Percentiles rank a stretch among this genome's conserved stretches.
Evolutionary conservation across 2,113 vertebrate genomes (phyloP).

Genomic region (Percopsis transmontana): DNA sequence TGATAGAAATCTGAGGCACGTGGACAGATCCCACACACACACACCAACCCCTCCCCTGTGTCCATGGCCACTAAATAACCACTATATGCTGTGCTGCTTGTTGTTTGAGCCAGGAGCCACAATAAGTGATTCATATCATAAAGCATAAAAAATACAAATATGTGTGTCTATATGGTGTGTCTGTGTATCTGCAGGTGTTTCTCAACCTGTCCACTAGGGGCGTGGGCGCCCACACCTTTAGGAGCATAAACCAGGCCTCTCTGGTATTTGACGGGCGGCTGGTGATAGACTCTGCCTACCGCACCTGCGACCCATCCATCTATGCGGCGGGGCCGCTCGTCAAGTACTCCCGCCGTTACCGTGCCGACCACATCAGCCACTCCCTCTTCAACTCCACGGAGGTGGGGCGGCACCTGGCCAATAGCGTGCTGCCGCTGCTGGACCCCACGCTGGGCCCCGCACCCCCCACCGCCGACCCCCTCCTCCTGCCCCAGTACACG

Average conservation of each 20-base stretch:
- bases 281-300: constrained; percentile 83
- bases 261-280: constrained; percentile 87
- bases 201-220: constrained; percentile 83
- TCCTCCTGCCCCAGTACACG: constrained; percentile 81
- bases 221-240: constrained; percentile 84
- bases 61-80: too few species aligned
- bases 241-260: constrained; percentile 81
- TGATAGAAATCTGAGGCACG: too few species aligned
- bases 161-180: not conserved
- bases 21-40: too few species aligned
- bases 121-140: not conserved
- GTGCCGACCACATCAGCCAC: constrained; percentile 82
- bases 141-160: not conserved
- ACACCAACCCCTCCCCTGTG: too few species aligned
- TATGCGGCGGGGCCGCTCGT: constrained; percentile 89
- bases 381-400: constrained; percentile 86
- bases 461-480: constrained; percentile 42
- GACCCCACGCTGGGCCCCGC: constrained; percentile 77
- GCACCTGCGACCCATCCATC: constrained; percentile 83
- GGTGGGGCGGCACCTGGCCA: constrained; percentile 86
- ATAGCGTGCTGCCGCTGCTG: constrained; percentile 79
- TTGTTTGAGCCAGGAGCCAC: too few species aligned
- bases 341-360: constrained; percentile 85
- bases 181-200: constrained; percentile 78
- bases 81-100: too few species aligned